phyloP scores from a whole-genome alignment of 2,797 vertebrate species.

The Hoplostethus mediterraneus region DNA sequence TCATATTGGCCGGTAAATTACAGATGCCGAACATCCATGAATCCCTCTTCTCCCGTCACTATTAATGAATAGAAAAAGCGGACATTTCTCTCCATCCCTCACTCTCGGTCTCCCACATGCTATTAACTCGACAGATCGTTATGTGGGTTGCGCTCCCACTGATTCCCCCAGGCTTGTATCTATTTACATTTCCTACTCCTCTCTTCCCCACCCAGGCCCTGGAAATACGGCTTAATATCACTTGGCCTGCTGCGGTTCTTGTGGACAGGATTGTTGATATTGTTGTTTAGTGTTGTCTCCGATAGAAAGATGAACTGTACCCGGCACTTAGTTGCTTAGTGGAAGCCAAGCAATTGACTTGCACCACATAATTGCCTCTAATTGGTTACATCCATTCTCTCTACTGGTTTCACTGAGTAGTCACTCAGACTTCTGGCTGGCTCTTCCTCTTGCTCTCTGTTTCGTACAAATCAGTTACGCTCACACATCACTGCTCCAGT shows the following conservation, averaged over 20 bases:
- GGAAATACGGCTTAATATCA: slow-evolving; percentile 50
- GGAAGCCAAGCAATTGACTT: slow-evolving; percentile 46
- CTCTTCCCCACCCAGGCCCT: slow-evolving; percentile 47
- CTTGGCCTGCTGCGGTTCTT: slow-evolving; percentile 43
- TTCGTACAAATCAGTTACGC: slow-evolving; percentile 28
- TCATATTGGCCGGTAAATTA: slow-evolving; percentile 55
- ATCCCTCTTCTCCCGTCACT: slow-evolving; percentile 51
- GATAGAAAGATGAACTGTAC: slow-evolving; percentile 49
- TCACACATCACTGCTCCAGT: slow-evolving; percentile 16
- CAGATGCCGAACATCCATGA: slow-evolving; percentile 51
- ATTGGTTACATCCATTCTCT: slow-evolving; percentile 62
- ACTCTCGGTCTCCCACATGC: slow-evolving; percentile 63
- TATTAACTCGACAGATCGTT: slow-evolving; percentile 78
- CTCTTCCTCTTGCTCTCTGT: slow-evolving; percentile 16
- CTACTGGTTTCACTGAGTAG: slow-evolving; percentile 35
- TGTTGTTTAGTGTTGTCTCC: slow-evolving; percentile 28
- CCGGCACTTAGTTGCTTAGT: slow-evolving; percentile 38
- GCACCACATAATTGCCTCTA: slow-evolving; percentile 58
- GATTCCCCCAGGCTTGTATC: slow-evolving; percentile 73
- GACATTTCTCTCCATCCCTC: slow-evolving; percentile 46
- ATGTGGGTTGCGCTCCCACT: slow-evolving; percentile 68
- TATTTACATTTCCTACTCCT: slow-evolving; percentile 77
- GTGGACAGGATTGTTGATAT: slow-evolving; percentile 44
- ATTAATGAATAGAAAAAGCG: slow-evolving; percentile 59
- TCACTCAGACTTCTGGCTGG: slow-evolving; percentile 19